A percentile compares a stretch with the other conserved stretches of the same genome.
These are phyloP conservation scores for Tenthredo mesomela DNA, from an alignment of 2,888 invertebrate species.

Conservation along the genomic window DNA sequence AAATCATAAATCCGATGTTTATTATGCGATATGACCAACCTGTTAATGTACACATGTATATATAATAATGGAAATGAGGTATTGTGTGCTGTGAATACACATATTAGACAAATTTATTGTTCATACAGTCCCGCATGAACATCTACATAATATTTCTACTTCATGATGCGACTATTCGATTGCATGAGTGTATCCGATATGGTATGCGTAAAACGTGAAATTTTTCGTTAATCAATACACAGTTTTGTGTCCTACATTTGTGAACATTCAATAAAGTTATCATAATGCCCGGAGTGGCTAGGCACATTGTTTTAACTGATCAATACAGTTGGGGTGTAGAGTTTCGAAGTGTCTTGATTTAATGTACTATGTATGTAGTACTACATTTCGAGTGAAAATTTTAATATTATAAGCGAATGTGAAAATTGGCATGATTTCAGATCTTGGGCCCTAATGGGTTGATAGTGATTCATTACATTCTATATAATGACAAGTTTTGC, in stretches of 20 bases:
- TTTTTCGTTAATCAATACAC: neutral
- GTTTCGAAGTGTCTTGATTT: neutral
- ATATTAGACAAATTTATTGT: neutral
- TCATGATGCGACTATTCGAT: neutral
- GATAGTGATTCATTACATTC: neutral
- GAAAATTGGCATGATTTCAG: neutral
- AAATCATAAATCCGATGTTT: neutral
- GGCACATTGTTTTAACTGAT: neutral
- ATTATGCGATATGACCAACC: neutral
- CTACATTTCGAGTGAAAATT: neutral
- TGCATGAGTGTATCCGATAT: neutral
- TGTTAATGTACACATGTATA: neutral
- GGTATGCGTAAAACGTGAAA: neutral
- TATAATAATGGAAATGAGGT: neutral
- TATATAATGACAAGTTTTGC: neutral
- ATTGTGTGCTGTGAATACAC: neutral
- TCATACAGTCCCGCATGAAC: neutral
- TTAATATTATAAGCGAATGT: neutral
- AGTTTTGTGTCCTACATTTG: neutral
- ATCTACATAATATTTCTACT: slow-evolving; percentile 1
- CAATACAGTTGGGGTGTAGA: neutral
- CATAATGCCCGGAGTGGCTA: neutral
- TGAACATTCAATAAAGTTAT: neutral
- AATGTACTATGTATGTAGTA: neutral
- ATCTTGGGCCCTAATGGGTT: neutral